Conservation (phyloP, 1,140 invertebrate genomes). For the Ceratosolen solmsi region DNA sequence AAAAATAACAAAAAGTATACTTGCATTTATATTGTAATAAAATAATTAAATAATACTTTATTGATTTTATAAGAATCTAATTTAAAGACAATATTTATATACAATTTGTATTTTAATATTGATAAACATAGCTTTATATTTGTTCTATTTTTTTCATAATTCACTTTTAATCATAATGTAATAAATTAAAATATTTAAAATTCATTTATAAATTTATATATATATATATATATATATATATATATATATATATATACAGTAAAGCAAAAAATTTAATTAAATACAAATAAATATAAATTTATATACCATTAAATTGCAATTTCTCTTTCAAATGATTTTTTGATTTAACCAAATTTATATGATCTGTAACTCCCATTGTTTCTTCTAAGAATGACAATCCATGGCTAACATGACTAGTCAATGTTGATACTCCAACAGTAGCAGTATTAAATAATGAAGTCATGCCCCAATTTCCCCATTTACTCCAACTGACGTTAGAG, state of each 20-base stretch:
- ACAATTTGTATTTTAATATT: too few relatives aligned
- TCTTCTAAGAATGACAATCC: constrained; percentile 84
- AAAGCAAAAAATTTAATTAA: too few relatives aligned
- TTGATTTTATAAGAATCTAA: not conserved
- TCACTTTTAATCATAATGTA: too few relatives aligned
- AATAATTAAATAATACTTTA: not conserved
- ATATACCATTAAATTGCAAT: constrained; percentile 42
- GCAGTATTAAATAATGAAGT: constrained; percentile 83
- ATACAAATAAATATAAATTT: too few relatives aligned
- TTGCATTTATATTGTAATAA: not conserved
- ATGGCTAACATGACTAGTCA: constrained; percentile 86
- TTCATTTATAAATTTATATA: too few relatives aligned
- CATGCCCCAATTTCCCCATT: constrained; percentile 81
- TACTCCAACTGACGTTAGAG: constrained; percentile 71
- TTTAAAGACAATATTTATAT: not conserved
- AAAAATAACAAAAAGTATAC: constrained; percentile 2
- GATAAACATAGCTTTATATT: too few relatives aligned
- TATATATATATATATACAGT: too few relatives aligned
- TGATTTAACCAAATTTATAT: constrained; percentile 80
- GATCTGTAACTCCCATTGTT: constrained; percentile 83
- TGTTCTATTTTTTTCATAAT: too few relatives aligned
- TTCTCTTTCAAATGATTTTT: constrained; percentile 61
- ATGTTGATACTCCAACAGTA: constrained; percentile 80
- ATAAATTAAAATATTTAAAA: constrained; percentile 10
- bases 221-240: too few relatives aligned